These are phyloP conservation scores for Rhodinocichla rosea DNA, from an alignment of 2,113 vertebrate species.

Conservation along the genomic window DNA sequence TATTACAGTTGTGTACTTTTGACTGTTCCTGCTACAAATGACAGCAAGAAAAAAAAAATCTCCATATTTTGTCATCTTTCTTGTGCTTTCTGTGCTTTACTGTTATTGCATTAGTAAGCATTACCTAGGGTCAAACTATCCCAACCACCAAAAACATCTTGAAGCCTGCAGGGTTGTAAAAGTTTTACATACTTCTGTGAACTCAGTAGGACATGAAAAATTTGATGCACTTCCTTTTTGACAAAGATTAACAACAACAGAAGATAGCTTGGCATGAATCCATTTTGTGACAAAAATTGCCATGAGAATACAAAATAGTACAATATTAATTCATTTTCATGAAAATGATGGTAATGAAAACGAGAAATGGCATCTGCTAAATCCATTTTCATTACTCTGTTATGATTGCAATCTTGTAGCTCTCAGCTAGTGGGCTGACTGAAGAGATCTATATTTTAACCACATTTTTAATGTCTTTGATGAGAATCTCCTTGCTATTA, in stretches of 20 bases:
- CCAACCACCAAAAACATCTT: not conserved
- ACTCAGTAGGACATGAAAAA: not conserved
- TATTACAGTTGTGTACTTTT: not conserved
- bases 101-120: not conserved
- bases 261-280: not conserved
- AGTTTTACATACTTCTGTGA: not conserved
- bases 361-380: conserved; percentile 43
- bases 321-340: conserved; percentile 41
- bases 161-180: not conserved
- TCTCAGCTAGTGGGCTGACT: not conserved
- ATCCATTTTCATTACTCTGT: conserved; percentile 50
- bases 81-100: not conserved
- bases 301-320: conserved; percentile 45
- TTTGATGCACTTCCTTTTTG: not conserved
- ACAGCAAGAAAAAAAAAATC: not conserved
- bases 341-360: conserved; percentile 56
- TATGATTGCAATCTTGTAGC: conserved; percentile 45
- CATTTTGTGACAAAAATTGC: conserved; percentile 19
- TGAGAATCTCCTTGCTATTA: not conserved
- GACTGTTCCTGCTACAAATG: not conserved
- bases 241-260: conserved; percentile 41
- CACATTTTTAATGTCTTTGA: not conserved
- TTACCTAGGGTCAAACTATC: not conserved
- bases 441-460: conserved; percentile 1
- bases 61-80: not conserved